phyloP scores from a whole-genome alignment of 2,113 vertebrate species.

The Calyptomena viridis region DNA sequence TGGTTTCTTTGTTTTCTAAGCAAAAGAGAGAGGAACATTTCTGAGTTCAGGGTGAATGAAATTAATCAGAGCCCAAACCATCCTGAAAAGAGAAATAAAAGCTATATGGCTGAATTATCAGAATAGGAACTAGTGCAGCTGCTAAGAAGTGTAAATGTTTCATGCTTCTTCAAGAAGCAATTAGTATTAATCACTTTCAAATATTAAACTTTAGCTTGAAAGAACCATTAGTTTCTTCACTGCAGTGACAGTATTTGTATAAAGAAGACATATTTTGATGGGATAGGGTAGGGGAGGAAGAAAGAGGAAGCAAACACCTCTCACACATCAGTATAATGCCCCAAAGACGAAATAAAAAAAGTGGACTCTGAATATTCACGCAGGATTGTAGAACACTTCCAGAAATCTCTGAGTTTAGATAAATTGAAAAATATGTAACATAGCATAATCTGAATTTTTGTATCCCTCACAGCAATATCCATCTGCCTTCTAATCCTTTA shows the following conservation, averaged over 20 bases:
- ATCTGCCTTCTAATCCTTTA: neutral
- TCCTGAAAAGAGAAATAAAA: conserved; percentile 18
- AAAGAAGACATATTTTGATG: neutral
- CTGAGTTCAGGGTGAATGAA: neutral
- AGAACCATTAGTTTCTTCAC: neutral
- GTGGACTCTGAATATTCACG: neutral
- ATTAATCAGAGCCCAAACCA: neutral
- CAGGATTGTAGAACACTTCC: neutral
- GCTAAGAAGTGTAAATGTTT: neutral
- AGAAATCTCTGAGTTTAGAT: neutral
- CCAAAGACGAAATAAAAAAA: neutral
- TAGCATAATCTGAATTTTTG: neutral
- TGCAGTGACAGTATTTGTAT: neutral
- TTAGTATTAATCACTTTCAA: neutral
- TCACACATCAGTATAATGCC: neutral
- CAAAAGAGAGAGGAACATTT: neutral
- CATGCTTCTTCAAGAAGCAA: neutral
- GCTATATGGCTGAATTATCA: neutral
- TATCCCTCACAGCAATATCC: neutral
- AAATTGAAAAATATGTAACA: neutral
- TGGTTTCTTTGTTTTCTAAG: neutral
- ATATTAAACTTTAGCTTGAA: neutral
- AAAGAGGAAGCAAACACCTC: neutral
- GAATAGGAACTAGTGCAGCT: neutral
- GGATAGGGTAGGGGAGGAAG: neutral